Percentiles rank a stretch among this genome's conserved stretches.
These are phyloP conservation scores for Liparis tanakae DNA, from an alignment of 2,797 vertebrate species.

Conservation along the genomic window DNA sequence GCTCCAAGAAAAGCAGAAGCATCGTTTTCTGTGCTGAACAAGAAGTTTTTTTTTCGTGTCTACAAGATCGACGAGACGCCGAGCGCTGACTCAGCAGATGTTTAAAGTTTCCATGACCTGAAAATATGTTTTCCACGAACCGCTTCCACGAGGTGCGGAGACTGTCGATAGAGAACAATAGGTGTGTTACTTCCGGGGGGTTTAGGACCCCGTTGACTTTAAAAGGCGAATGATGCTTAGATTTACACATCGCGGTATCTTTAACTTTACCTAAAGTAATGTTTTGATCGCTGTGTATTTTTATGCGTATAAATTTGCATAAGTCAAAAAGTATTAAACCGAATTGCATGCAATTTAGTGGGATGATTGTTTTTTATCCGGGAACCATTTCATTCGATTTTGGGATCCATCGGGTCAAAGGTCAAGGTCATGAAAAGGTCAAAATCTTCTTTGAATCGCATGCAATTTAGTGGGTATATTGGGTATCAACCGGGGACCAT, in stretches of 20 bases:
- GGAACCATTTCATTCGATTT: too few relatives aligned
- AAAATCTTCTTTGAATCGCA: too few relatives aligned
- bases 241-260: slow-evolving; percentile 4
- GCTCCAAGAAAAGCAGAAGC: slow-evolving; percentile 9
- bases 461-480: too few relatives aligned
- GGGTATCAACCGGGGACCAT: too few relatives aligned
- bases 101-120: slow-evolving; percentile 17
- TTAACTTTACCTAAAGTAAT: too few relatives aligned
- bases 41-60: slow-evolving; percentile 1
- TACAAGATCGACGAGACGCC: slow-evolving; percentile 10
- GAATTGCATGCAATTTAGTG: too few relatives aligned
- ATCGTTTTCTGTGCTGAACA: slow-evolving; percentile 32
- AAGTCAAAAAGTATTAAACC: too few relatives aligned
- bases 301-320: too few relatives aligned
- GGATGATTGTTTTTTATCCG: too few relatives aligned
- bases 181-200: background rate
- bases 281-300: too few relatives aligned
- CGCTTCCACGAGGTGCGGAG: background rate
- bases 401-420: too few relatives aligned
- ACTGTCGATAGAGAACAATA: slow-evolving; percentile 9
- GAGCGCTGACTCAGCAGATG: slow-evolving; percentile 22
- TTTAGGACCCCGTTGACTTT: background rate
- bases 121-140: slow-evolving; percentile 14
- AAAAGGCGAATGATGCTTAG: background rate
- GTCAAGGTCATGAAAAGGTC: too few relatives aligned